These are phyloP conservation scores for Drosophila elegans DNA, from an alignment of 1,140 invertebrate species.

Conservation along the genomic window DNA sequence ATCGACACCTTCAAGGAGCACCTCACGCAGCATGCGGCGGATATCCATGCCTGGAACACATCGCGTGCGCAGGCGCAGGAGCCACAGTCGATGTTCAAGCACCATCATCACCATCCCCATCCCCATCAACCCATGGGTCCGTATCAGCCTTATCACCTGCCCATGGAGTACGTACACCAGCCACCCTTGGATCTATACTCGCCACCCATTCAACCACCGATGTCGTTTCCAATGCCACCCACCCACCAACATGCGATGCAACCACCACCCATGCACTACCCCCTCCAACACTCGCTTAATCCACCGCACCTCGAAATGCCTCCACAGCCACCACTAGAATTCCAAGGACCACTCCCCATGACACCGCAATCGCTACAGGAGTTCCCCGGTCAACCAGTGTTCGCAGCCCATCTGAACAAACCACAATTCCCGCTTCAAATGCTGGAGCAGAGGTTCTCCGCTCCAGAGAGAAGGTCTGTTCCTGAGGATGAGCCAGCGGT, in stretches of 20 bases:
- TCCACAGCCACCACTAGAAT: background rate
- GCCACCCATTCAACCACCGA: background rate
- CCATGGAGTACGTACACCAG: background rate
- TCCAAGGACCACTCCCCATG: background rate
- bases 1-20: constrained; percentile 39
- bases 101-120: too few species aligned
- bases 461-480: background rate
- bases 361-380: background rate
- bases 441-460: background rate
- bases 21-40: constrained; percentile 29
- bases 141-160: background rate
- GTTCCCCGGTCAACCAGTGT: background rate
- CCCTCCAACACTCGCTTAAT: background rate
- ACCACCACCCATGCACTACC: constrained; percentile 4
- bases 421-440: background rate
- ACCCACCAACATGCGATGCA: background rate
- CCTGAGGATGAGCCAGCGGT: background rate
- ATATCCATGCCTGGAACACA: constrained; percentile 14
- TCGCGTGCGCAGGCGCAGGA: background rate
- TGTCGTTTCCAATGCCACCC: background rate
- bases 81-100: background rate
- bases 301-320: background rate
- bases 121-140: background rate
- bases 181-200: background rate
- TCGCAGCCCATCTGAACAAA: background rate